Conservation (phyloP, 2,888 invertebrate species). For the Athripsodes cinereus region DNA sequence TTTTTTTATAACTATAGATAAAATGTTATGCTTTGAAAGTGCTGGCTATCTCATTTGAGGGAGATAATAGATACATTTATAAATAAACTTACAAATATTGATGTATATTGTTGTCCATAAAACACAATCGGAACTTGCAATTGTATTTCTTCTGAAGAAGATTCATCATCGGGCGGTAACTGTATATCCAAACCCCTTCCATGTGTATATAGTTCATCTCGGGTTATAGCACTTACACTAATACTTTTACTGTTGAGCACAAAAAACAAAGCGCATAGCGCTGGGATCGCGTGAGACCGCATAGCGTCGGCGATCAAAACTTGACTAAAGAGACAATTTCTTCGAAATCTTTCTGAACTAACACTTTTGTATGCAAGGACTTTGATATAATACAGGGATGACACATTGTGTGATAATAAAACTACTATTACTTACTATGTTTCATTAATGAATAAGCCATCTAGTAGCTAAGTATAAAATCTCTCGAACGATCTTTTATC, state of each 20-base stretch:
- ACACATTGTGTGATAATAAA: neutral
- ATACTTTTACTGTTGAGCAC: neutral
- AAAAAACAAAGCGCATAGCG: neutral
- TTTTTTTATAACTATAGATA: too few relatives aligned
- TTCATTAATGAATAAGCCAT: too few relatives aligned
- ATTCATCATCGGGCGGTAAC: slow-evolving; percentile 53
- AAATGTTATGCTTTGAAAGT: too few relatives aligned
- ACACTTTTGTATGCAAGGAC: neutral
- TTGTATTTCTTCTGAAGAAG: slow-evolving; percentile 57
- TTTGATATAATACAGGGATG: neutral
- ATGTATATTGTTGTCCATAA: slow-evolving; percentile 68
- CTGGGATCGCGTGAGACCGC: slow-evolving; percentile 10
- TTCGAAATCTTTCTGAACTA: neutral
- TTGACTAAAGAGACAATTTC: neutral
- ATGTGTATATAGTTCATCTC: slow-evolving; percentile 55
- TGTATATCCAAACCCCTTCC: slow-evolving; percentile 49
- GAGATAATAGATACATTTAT: neutral
- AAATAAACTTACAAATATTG: slow-evolving; percentile 73
- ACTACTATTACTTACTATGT: too few relatives aligned
- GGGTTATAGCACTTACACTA: slow-evolving; percentile 39
- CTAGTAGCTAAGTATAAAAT: too few relatives aligned
- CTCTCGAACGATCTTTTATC: too few relatives aligned
- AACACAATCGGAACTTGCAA: slow-evolving; percentile 71
- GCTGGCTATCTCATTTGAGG: too few relatives aligned
- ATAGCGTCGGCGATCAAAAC: slow-evolving; percentile 3